Evolutionary conservation across 53 echinoderm and acorn worm genomes (phyloP).

Genomic region (Arbacia lixula): DNA sequence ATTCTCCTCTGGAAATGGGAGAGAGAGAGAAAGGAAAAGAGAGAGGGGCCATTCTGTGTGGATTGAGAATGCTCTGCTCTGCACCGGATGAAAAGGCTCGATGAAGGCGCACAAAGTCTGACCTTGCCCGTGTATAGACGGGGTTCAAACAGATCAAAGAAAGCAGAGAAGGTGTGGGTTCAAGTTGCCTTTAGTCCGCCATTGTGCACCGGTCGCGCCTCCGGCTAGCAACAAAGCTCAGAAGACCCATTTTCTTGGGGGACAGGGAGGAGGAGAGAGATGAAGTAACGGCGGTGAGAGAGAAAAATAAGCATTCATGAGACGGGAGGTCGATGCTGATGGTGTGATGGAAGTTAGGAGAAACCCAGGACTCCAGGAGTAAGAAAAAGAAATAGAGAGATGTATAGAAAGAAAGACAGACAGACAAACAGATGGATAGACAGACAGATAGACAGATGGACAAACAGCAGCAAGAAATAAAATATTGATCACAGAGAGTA

Average conservation of each 20-base stretch:
- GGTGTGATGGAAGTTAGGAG: not conserved
- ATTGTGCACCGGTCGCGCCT: conserved; percentile 38
- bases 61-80: conserved; percentile 46
- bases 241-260: conserved; percentile 39
- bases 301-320: not conserved
- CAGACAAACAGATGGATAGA: no score
- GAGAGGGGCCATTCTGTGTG: not conserved
- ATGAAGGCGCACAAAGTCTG: conserved; percentile 44
- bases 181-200: conserved; percentile 42
- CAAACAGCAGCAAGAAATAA: not conserved
- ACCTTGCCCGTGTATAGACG: conserved; percentile 42
- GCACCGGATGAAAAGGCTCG: conserved; percentile 56
- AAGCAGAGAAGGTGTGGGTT: conserved; percentile 44
- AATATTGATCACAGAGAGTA: not conserved
- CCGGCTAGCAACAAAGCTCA: not conserved
- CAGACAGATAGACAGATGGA: no score
- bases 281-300: not conserved
- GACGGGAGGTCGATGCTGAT: not conserved
- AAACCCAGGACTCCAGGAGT: not conserved
- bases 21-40: conserved; percentile 9
- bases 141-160: conserved; percentile 37
- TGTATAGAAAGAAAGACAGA: no score
- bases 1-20: conserved; percentile 13
- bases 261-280: conserved; percentile 2
- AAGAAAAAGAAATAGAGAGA: no score